Percentiles rank a stretch among this genome's conserved stretches.
These are phyloP conservation scores for Solenodon paradoxus DNA, from an alignment of 2,113 vertebrate genomes.

Conservation along the genomic window DNA sequence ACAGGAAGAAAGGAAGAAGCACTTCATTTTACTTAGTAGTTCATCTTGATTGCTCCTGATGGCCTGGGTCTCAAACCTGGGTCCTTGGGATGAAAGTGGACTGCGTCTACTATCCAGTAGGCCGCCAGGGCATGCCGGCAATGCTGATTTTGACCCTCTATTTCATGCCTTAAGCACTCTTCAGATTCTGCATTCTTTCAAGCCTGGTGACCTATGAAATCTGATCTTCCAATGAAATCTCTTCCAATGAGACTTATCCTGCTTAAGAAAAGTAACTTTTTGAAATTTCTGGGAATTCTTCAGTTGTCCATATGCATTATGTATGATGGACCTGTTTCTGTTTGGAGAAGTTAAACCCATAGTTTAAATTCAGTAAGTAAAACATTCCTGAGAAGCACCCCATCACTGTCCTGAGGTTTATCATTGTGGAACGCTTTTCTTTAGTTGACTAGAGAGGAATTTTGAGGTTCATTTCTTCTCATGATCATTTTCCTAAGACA, in stretches of 20 bases:
- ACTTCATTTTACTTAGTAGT: too few species aligned
- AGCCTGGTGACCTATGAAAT: slow-evolving; percentile 86
- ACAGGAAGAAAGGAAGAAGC: too few species aligned
- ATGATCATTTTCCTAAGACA: slow-evolving; percentile 55
- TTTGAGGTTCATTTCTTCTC: slow-evolving; percentile 47
- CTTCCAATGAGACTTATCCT: slow-evolving; percentile 76
- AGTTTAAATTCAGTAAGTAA: slow-evolving; percentile 88
- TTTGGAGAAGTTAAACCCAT: slow-evolving; percentile 73
- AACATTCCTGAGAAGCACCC: slow-evolving; percentile 83
- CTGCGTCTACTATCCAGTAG: too few species aligned
- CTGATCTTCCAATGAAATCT: slow-evolving; percentile 87
- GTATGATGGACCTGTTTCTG: slow-evolving; percentile 53
- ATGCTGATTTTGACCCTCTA: slow-evolving; percentile 80
- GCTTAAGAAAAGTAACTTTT: slow-evolving; percentile 85
- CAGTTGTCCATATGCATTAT: slow-evolving; percentile 56
- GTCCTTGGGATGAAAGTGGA: too few species aligned
- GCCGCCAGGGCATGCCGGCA: too few species aligned
- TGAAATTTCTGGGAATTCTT: slow-evolving; percentile 90
- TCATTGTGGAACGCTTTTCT: neutral
- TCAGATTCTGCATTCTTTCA: slow-evolving; percentile 89
- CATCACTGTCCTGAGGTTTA: slow-evolving; percentile 55
- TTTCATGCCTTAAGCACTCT: slow-evolving; percentile 90
- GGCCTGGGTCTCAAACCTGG: too few species aligned
- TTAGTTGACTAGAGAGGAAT: slow-evolving; percentile 46
- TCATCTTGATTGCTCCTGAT: too few species aligned